phyloP scores from a whole-genome alignment of 1,140 invertebrate genomes.

The Zaprionus camerounensis region DNA sequence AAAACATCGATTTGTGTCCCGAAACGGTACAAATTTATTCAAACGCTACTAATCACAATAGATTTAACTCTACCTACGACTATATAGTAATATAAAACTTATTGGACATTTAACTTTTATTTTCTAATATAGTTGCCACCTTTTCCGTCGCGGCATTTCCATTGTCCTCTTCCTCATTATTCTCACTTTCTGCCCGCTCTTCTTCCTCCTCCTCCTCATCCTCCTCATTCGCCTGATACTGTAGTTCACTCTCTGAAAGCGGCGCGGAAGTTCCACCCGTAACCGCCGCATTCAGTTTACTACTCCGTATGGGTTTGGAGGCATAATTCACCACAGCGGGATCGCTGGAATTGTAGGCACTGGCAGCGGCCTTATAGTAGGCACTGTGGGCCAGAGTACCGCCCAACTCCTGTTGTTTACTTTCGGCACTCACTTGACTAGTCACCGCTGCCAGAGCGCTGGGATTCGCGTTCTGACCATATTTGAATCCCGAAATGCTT shows the following conservation, averaged over 20 bases:
- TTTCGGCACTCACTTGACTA: conserved; percentile 42
- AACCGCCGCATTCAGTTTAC: neutral
- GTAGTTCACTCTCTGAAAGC: neutral
- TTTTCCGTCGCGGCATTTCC: neutral
- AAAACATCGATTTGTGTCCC: neutral
- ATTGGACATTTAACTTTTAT: conserved; percentile 13
- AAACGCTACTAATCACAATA: too few species aligned
- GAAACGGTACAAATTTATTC: neutral
- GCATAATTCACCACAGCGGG: conserved; percentile 37
- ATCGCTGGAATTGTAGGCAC: conserved; percentile 27
- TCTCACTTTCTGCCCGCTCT: neutral
- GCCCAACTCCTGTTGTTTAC: conserved; percentile 29
- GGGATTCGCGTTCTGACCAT: conserved; percentile 30
- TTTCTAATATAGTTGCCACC: conserved; percentile 8
- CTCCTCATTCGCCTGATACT: neutral
- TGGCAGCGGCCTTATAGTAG: conserved; percentile 30
- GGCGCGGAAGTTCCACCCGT: neutral
- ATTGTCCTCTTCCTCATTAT: conserved; percentile 4
- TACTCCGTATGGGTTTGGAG: neutral
- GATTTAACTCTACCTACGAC: too few species aligned
- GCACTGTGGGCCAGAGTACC: conserved; percentile 37
- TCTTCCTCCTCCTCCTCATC: conserved; percentile 5
- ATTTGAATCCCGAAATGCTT: conserved; percentile 18
- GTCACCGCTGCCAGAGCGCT: conserved; percentile 54
- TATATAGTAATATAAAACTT: conserved; percentile 1